Base-by-base conservation (phyloP, 2,888 invertebrate genomes). In the Micropterix aruncella region DNA sequence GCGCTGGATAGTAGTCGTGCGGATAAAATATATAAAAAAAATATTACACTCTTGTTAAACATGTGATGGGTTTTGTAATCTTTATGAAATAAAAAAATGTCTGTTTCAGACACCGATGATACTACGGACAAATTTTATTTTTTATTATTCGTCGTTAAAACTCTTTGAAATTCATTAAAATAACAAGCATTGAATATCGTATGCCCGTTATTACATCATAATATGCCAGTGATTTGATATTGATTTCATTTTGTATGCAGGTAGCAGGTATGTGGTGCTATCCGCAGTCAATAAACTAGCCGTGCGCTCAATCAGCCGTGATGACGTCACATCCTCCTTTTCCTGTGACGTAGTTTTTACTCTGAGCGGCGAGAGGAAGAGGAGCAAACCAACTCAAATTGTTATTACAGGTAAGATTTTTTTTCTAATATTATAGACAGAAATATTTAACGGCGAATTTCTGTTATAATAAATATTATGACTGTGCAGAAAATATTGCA, bases 401-500 rank as follows among this genome's bases (percentile, higher is more conserved):
- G 5, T 12, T 7, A 27, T 27, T 7, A 27, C 27, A 5, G 27
- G 27, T 27, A 27, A 27, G 27, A 12, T 27, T 7, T 27, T 27
- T 27, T 27, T 27, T 27, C 12, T 27, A 7, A 27, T 12, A 27
- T 27, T 27, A 27, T 7, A n/a, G n/a, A n/a, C n/a, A n/a, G n/a
- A n/a, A n/a, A n/a, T 27, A 7, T 27, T 27, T 27, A 27, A 27
- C 27, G 12, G 27, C n/a, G n/a, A n/a, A n/a, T n/a, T n/a, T n/a
- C n/a, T n/a, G 27, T 12, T 27, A 27, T 27, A 27, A 5, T 27
- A 27, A 27, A 7, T 27, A 27, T 27, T 27, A 27, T n/a, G n/a
- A n/a, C n/a, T n/a, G n/a, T 55, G 16, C 57, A 72, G 73, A 73
- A 50, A 63, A 69, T 12, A 66, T 61, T 46, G 65, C 64, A 43